Conservation (phyloP, 2,888 invertebrate genomes). For the Tigriopus californicus region DNA sequence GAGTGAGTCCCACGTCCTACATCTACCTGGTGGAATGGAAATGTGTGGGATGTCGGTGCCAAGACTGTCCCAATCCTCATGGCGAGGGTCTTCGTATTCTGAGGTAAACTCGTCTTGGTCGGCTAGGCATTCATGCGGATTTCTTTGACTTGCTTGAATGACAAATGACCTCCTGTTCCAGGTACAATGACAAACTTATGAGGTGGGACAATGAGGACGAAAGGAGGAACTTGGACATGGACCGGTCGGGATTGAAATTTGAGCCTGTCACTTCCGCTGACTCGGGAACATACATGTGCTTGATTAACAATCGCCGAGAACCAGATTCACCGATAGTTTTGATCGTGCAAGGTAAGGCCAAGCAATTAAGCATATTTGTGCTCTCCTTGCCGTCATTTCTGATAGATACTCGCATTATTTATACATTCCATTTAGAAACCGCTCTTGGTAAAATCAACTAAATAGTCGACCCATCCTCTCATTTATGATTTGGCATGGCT, state of each 20-base stretch:
- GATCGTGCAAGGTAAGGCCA: not conserved
- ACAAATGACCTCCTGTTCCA: no score
- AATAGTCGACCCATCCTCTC: no score
- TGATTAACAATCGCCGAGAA: conserved; percentile 2
- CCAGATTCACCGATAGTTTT: conserved; percentile 3
- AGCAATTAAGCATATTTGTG: no score
- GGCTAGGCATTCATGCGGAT: no score
- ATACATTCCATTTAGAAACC: no score
- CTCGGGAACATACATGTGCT: conserved; percentile 3
- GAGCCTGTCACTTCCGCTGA: not conserved
- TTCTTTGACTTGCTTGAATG: no score
- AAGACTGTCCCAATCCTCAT: conserved; percentile 7
- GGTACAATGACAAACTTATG: conserved; percentile 6
- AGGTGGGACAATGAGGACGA: conserved; percentile 3
- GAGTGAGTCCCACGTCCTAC: not conserved
- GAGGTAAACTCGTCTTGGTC: not conserved
- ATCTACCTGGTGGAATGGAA: conserved; percentile 13
- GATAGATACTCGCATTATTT: no score
- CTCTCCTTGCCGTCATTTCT: no score
- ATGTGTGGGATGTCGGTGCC: conserved; percentile 2
- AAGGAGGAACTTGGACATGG: not conserved
- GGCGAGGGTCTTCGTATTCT: conserved; percentile 5
- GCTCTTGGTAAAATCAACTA: no score
- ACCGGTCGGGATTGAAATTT: not conserved
- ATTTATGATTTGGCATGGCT: no score